Base-by-base conservation (phyloP, 2,113 vertebrate species). In the Dascyllus trimaculatus region DNA sequence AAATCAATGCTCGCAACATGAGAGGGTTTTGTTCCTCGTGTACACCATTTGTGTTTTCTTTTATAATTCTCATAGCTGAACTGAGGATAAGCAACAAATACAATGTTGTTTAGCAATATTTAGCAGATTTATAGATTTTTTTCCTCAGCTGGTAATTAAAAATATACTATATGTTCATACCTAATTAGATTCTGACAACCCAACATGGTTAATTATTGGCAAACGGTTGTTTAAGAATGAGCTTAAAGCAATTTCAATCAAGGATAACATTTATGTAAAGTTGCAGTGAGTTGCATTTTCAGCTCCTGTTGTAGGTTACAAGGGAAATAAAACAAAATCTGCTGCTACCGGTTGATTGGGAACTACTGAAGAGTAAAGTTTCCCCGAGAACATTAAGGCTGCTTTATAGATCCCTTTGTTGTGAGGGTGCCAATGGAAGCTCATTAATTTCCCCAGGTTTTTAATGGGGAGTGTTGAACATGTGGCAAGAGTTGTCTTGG, bases 341-440 rank as follows among this genome's bases (percentile, higher is more conserved):
- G 92, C 90, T 90, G 87, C 92, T 92, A 91, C 90, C 85, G 91
- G 90, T 93, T 94, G 90, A 92, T 92, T 93, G 91, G 87, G 91
- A 93, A 92, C 92, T 91, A 92, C 89, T 90, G 91, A 90, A 92
- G 89, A 93, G 91, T 92, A 92, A 93, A 92, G 88, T 92, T 92
- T 92, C 89, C 89, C 89, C 13, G 80, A 89, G 91, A 94, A 94
- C 91, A 93, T 91, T 91, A 90, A 85, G 85, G 85, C 88, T 86
- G 88, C 90, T 93, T 94, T 93, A 93, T 92, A 89, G 92, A 91
- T 93, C 88, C 91, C 90, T 93, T 93, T 95, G 93, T 94, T 94
- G 91, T 90, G 90, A 81, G 80, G 86, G 87, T 90, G 90, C 92
- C 90, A 89, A 91, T 93, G 93, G 93, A 95, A 94, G 87, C 92